A percentile compares a stretch with the other conserved stretches of the same genome.
Evolutionary conservation across 2,797 vertebrate species (phyloP).

Genomic region (Enteromius thamalakanensis): DNA sequence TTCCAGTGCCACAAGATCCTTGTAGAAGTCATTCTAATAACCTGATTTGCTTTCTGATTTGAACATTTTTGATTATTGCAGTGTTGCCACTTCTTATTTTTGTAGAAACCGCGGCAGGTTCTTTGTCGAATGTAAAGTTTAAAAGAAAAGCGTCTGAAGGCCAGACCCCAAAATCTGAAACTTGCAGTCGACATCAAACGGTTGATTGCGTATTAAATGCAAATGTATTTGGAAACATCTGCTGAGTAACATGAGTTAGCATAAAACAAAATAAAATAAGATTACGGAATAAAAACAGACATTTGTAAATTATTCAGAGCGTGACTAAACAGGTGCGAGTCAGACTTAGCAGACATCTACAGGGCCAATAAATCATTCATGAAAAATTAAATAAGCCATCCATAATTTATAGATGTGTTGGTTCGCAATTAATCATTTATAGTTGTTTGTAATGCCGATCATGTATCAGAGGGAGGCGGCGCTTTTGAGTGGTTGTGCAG

Average conservation of each 20-base stretch:
- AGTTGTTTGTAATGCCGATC: constrained; percentile 41
- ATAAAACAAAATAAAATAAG: constrained; percentile 11
- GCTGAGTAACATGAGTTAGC: background rate
- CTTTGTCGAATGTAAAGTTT: background rate
- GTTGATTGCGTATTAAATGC: background rate
- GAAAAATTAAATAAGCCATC: constrained; percentile 36
- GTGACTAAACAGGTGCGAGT: constrained; percentile 28
- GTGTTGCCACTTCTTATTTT: background rate
- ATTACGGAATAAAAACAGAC: constrained; percentile 12
- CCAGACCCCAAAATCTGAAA: background rate
- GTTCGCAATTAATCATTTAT: constrained; percentile 43
- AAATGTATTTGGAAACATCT: background rate
- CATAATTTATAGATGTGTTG: constrained; percentile 42
- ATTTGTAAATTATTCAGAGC: constrained; percentile 34
- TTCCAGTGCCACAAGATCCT: background rate
- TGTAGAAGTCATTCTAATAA: background rate
- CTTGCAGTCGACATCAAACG: background rate
- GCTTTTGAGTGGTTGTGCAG: background rate
- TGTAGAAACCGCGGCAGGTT: background rate
- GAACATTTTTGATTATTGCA: background rate
- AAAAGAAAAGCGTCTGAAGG: background rate
- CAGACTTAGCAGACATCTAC: constrained; percentile 30
- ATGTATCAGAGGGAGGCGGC: constrained; percentile 5
- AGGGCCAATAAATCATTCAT: constrained; percentile 40
- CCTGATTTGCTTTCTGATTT: background rate